Evolutionary conservation across 1,140 invertebrate species (phyloP).

Genomic region (Ruditapes philippinarum): DNA sequence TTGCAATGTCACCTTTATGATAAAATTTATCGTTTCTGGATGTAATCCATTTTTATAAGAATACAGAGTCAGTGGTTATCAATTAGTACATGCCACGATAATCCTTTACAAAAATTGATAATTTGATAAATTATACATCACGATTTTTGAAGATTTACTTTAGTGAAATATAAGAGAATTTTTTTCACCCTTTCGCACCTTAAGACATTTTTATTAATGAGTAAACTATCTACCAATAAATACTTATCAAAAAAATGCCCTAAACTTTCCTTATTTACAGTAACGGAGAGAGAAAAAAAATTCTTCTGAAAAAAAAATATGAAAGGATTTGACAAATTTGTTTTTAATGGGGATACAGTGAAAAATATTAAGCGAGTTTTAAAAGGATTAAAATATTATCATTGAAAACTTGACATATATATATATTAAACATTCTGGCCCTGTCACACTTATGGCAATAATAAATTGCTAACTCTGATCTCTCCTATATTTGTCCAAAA

Average conservation of each 20-base stretch:
- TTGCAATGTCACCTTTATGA: neutral
- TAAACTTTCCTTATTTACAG: neutral
- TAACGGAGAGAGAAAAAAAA: neutral
- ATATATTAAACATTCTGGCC: neutral
- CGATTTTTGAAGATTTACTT: conserved; percentile 27
- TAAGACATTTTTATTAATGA: conserved; percentile 54
- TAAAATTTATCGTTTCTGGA: conserved; percentile 40
- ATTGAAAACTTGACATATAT: neutral
- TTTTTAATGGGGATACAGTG: conserved; percentile 11
- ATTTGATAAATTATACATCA: conserved; percentile 8
- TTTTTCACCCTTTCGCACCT: neutral
- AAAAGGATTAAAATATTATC: conserved; percentile 13
- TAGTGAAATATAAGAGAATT: conserved; percentile 13
- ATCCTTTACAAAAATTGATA: conserved; percentile 41
- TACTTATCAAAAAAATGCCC: neutral
- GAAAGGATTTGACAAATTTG: conserved; percentile 47
- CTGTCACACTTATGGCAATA: neutral
- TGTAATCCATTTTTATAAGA: conserved; percentile 24
- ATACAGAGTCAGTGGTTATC: neutral
- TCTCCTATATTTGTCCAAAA: neutral
- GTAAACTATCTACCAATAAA: neutral
- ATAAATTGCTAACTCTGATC: neutral
- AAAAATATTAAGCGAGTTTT: neutral
- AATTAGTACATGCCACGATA: conserved; percentile 32
- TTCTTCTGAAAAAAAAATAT: neutral